These are phyloP conservation scores for Folsomia candida DNA, from an alignment of 2,888 invertebrate genomes.

Conservation along the genomic window DNA sequence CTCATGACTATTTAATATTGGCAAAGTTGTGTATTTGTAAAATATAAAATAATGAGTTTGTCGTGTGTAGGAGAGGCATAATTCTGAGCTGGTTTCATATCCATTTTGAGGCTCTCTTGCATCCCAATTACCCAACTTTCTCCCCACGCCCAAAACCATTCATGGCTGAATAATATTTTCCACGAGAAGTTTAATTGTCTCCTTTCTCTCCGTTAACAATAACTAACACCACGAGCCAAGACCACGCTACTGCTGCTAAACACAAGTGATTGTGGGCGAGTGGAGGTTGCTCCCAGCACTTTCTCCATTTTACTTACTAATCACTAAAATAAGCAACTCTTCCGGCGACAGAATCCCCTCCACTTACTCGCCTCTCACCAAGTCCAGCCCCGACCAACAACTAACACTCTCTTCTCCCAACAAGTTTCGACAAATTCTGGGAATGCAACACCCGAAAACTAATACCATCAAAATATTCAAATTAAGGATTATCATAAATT, in stretches of 20 bases:
- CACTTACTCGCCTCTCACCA: background rate
- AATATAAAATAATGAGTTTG: too few relatives aligned
- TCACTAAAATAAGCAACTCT: background rate
- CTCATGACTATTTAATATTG: too few relatives aligned
- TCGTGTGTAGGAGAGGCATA: too few relatives aligned
- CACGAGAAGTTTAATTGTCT: background rate
- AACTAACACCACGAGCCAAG: background rate
- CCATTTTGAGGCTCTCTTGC: background rate
- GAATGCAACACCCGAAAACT: background rate
- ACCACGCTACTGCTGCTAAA: background rate
- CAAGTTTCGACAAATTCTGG: background rate
- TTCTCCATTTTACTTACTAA: background rate
- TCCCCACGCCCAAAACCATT: background rate
- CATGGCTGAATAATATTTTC: background rate
- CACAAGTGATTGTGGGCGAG: background rate
- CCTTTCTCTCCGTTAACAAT: background rate
- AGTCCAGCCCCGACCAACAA: background rate
- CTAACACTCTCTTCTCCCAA: background rate
- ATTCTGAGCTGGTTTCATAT: too few relatives aligned
- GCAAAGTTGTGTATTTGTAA: too few relatives aligned
- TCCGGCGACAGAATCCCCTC: background rate
- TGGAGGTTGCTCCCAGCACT: background rate
- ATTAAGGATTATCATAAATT: conserved; percentile 8
- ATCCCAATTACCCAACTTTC: background rate
- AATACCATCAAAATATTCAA: conserved; percentile 3